phyloP scores from a whole-genome alignment of 1,140 invertebrate genomes.

The Habropoda laboriosa region DNA sequence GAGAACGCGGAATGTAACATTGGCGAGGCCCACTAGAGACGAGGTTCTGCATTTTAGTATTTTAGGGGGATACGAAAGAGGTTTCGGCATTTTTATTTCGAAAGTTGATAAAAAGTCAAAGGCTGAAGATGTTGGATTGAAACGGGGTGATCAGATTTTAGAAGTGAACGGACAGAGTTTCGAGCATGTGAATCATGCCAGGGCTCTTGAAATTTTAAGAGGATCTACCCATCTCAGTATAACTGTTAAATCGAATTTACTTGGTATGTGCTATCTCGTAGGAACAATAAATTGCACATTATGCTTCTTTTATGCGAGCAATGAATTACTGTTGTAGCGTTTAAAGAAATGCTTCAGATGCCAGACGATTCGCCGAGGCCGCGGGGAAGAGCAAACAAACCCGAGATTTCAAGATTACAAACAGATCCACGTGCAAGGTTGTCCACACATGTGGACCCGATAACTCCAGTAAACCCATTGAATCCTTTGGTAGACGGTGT shows the following conservation, averaged over 20 bases:
- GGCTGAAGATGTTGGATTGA: conserved; percentile 97
- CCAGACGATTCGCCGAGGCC: conserved; percentile 91
- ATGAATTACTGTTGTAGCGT: conserved; percentile 80
- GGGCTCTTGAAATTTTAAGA: conserved; percentile 95
- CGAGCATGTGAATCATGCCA: conserved; percentile 93
- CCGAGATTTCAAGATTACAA: conserved; percentile 84
- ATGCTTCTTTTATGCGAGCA: conserved; percentile 26
- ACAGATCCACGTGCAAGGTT: conserved; percentile 86
- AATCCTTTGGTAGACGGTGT: conserved; percentile 76
- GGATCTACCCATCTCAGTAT: conserved; percentile 98
- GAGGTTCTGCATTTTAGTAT: conserved; percentile 97
- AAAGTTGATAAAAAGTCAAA: conserved; percentile 96
- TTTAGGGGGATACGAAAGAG: conserved; percentile 94
- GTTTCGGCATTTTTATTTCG: conserved; percentile 97
- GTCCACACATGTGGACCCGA: conserved; percentile 83
- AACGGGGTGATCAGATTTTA: conserved; percentile 97
- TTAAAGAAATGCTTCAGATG: conserved; percentile 93
- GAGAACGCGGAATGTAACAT: conserved; percentile 92
- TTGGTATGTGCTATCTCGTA: conserved; percentile 80
- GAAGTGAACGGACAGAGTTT: conserved; percentile 99
- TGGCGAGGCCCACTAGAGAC: conserved; percentile 94
- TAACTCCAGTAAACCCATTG: conserved; percentile 76
- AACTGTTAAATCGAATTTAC: conserved; percentile 97
- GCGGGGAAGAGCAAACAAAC: conserved; percentile 83
- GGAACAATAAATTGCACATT: conserved; percentile 8